These are phyloP conservation scores for Caenorhabditis macrosperma DNA, from an alignment of 2,888 invertebrate species.

Conservation along the genomic window DNA sequence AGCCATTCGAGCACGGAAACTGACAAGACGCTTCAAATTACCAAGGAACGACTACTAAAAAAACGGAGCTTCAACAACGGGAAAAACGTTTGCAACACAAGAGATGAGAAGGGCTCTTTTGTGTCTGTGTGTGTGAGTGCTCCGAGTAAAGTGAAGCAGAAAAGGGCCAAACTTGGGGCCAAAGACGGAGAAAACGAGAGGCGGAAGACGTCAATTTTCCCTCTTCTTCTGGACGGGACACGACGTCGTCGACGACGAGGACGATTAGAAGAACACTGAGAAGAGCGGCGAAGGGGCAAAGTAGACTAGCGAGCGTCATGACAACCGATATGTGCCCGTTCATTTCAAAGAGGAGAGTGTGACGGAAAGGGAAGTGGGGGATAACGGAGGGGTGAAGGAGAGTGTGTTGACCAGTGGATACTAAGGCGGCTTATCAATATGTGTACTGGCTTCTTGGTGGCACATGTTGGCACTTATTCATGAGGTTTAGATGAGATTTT, in stretches of 20 bases:
- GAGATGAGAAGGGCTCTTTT: background rate
- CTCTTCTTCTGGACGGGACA: background rate
- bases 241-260: background rate
- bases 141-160: background rate
- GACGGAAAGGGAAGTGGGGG: too few species aligned
- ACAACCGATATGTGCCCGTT: background rate
- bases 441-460: background rate
- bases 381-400: too few species aligned
- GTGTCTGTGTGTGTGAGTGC: background rate
- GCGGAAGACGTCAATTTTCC: slow-evolving; percentile 52
- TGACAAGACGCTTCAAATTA: too few species aligned
- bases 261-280: background rate
- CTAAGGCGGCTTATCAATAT: background rate
- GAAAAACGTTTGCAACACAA: background rate
- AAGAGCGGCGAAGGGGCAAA: background rate
- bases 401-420: background rate
- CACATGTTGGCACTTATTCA: background rate
- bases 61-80: background rate
- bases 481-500: background rate
- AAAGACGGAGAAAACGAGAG: background rate
- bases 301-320: background rate
- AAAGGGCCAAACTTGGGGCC: background rate
- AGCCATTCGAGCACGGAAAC: too few species aligned
- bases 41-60: background rate
- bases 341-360: background rate